A percentile compares a stretch with the other conserved stretches of the same genome.
Evolutionary conservation across 2,888 invertebrate species (phyloP).

Genomic region (Hyles lineata): DNA sequence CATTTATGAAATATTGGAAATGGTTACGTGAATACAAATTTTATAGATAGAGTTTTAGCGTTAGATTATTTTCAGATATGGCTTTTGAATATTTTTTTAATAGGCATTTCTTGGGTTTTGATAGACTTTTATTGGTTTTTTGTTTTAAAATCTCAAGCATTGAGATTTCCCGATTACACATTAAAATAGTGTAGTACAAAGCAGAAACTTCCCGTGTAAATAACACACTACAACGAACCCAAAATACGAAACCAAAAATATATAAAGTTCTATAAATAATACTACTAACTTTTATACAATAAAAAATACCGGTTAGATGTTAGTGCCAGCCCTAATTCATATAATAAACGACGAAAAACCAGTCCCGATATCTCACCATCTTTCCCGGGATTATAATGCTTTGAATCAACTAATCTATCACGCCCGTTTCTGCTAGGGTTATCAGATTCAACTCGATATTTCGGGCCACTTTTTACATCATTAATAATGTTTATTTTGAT

Average conservation of each 20-base stretch:
- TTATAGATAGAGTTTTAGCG: too few relatives aligned
- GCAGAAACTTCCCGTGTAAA: too few relatives aligned
- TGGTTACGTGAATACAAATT: background rate
- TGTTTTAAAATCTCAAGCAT: too few relatives aligned
- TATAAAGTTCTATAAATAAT: too few relatives aligned
- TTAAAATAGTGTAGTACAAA: too few relatives aligned
- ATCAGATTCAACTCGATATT: background rate
- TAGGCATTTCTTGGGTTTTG: too few relatives aligned
- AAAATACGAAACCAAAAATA: too few relatives aligned
- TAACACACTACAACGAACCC: too few relatives aligned
- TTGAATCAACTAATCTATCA: slow-evolving; percentile 8
- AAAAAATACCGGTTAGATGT: background rate
- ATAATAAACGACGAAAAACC: slow-evolving; percentile 2
- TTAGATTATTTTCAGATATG: too few relatives aligned
- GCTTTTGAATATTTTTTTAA: too few relatives aligned
- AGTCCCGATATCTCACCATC: background rate
- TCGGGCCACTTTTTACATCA: background rate
- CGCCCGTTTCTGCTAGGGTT: background rate
- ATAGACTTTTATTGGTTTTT: too few relatives aligned
- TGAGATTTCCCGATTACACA: too few relatives aligned
- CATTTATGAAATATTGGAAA: background rate
- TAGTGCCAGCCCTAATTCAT: background rate
- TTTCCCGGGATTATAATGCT: background rate
- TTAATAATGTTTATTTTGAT: slow-evolving; percentile 18
- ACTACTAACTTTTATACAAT: background rate